These are phyloP conservation scores for Henricia sp. DNA, from an alignment of 53 echinoderm and acorn worm species.

Conservation along the genomic window DNA sequence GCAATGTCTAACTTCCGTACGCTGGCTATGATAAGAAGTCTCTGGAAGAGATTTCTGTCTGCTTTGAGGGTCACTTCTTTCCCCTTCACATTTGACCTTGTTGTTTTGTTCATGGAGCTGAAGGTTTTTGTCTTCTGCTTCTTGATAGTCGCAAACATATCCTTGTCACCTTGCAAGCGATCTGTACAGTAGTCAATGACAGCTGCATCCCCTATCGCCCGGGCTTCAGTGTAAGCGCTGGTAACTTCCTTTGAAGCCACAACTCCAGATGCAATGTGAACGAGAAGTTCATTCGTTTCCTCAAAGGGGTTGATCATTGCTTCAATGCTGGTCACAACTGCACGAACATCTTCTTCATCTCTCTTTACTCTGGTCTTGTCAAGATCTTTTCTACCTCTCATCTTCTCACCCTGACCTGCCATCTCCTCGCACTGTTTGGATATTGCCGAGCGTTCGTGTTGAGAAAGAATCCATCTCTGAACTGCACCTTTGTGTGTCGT, in stretches of 20 bases:
- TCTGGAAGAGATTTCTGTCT: conserved; percentile 33
- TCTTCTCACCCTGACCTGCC: conserved; percentile 56
- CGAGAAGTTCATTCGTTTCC: conserved; percentile 33
- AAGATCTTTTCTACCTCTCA: conserved; percentile 19
- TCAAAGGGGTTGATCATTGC: conserved; percentile 68
- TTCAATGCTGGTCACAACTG: conserved; percentile 4
- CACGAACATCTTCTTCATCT: conserved; percentile 24
- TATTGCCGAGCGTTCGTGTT: conserved; percentile 65
- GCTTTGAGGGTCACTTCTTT: not conserved
- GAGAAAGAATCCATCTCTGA: conserved; percentile 61
- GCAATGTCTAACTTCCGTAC: conserved; percentile 32
- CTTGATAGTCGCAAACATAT: not conserved
- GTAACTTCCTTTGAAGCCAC: conserved; percentile 38
- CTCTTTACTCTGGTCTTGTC: conserved; percentile 15
- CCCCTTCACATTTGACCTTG: not conserved
- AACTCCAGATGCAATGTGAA: conserved; percentile 62
- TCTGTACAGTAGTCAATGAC: not conserved
- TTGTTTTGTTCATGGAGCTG: not conserved
- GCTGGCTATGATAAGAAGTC: conserved; percentile 42
- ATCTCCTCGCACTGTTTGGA: conserved; percentile 67
- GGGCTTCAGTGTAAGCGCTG: conserved; percentile 28
- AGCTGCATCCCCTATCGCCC: conserved; percentile 38
- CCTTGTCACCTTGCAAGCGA: conserved; percentile 28
- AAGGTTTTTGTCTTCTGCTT: conserved; percentile 39
- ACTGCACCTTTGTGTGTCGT: conserved; percentile 45